A percentile compares a stretch with the other conserved stretches of the same genome.
Conservation (phyloP, 2,888 invertebrate genomes). For the Eilema griseolum region DNA sequence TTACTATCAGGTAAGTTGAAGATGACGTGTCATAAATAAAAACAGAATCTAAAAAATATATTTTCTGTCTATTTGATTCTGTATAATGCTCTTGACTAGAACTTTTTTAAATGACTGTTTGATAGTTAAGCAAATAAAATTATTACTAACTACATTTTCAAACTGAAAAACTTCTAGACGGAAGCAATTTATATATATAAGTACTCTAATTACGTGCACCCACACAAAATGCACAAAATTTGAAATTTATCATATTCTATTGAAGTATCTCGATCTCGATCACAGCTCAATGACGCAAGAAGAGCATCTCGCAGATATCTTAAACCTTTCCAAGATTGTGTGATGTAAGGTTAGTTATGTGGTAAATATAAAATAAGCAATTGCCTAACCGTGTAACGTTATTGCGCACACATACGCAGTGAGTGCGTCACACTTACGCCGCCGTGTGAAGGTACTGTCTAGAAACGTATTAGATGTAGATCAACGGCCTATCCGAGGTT, state of each 20-base stretch:
- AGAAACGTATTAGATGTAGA: constrained; percentile 63
- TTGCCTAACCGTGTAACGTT: constrained; percentile 36
- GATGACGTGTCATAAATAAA: no score
- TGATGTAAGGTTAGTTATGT: constrained; percentile 45
- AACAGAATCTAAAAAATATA: no score
- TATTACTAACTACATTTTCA: background rate
- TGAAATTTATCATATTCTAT: constrained; percentile 1
- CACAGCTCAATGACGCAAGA: constrained; percentile 23
- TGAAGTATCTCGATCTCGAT: constrained; percentile 8
- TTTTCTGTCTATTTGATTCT: background rate
- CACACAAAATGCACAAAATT: background rate
- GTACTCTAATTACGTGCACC: background rate
- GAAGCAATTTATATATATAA: background rate
- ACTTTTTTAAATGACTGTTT: background rate
- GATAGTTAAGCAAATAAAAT: background rate
- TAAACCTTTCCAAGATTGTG: constrained; percentile 33
- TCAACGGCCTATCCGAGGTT: constrained; percentile 65
- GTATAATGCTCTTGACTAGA: background rate
- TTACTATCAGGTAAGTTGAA: no score
- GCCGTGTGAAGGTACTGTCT: constrained; percentile 48
- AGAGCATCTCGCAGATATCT: constrained; percentile 21
- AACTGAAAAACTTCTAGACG: constrained; percentile 2
- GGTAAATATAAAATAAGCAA: constrained; percentile 43
- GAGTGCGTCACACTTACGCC: constrained; percentile 55
- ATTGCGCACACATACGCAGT: constrained; percentile 44